Evolutionary conservation across 2,888 invertebrate species (phyloP), one percentile per base, ranked within the genome.

Genomic region (Scotopteryx bipunctaria): DNA sequence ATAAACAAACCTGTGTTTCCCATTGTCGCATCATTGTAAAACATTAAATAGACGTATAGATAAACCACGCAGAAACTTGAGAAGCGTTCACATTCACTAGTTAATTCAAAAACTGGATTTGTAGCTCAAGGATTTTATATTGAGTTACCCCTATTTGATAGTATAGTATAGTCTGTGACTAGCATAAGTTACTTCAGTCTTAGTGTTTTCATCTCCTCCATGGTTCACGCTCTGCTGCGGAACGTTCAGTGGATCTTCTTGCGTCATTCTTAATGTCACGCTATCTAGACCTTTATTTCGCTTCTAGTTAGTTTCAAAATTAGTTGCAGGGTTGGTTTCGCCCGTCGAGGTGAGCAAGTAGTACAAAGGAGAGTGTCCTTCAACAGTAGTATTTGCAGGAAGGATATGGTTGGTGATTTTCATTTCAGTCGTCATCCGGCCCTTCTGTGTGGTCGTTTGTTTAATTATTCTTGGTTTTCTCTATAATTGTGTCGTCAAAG

Each of bases 291-390:
- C 76, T 66, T 64, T 81, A 73, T 66, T 9, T 6, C 53, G 19
- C 8, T 32, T 31, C n/a, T 2, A 8, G 25, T 32, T 54, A 17
- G 48, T 35, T 25, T 54, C 15, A 40, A 40, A 53, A 36, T 57
- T 8, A 25, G 9, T 27, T 46, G 37, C 36, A 47, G 45, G 19
- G 15, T 25, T 37, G 17, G 17, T 43, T 25, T 43, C 23, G 16
- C 27, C 15, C 57, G 56, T 66, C 81, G 78, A 88, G 85, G 86
- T 86, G 81, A 86, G 71, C 87, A 82, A 84, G 71, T 83, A 71
- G 74, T 67, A 75, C 73, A 85, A 84, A 82, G 78, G 77, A 81
- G 76, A 78, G 78, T 71, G 86, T 88, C 89, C 88, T 89, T 89
- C 85, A 82, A 61, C 59, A 59, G 56, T 59, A 73, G 73, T 80